phyloP scores from a whole-genome alignment of 23 tunicate species.

The Corella eumyota region DNA sequence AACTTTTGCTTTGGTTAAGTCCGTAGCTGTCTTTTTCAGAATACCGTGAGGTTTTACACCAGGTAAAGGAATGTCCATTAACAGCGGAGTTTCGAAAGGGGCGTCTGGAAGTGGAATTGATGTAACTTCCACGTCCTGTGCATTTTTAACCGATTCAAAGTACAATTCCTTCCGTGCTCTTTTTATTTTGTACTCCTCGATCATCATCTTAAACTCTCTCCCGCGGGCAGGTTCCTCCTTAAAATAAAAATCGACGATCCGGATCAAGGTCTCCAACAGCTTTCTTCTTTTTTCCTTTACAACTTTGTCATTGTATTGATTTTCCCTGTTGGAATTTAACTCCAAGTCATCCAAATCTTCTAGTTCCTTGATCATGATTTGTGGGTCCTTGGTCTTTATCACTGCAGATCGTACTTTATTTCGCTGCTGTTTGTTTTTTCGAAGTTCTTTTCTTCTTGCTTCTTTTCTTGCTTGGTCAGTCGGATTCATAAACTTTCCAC shows the following conservation, averaged over 20 bases:
- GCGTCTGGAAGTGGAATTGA: constrained; percentile 91
- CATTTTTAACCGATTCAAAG: constrained; percentile 87
- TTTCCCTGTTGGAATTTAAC: constrained; percentile 38
- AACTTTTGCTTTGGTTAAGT: constrained; percentile 26
- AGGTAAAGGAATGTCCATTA: constrained; percentile 84
- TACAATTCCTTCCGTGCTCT: constrained; percentile 66
- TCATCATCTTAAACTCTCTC: constrained; percentile 28
- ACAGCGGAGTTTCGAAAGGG: constrained; percentile 69
- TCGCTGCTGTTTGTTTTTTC: constrained; percentile 89
- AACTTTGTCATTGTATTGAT: constrained; percentile 81
- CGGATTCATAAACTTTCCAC: constrained; percentile 99
- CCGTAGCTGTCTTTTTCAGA: constrained; percentile 51
- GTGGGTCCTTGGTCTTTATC: constrained; percentile 91
- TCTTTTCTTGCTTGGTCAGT: constrained; percentile 98
- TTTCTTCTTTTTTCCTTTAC: constrained; percentile 82
- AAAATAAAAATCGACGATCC: constrained; percentile 73
- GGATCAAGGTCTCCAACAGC: constrained; percentile 51
- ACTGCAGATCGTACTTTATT: constrained; percentile 92
- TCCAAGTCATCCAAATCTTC: constrained; percentile 90
- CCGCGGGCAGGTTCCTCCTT: constrained; percentile 69
- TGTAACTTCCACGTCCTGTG: constrained; percentile 63
- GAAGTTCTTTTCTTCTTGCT: constrained; percentile 73
- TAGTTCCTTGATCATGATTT: constrained; percentile 70
- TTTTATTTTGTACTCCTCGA: constrained; percentile 54
- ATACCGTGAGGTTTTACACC: constrained; percentile 75